Conservation (phyloP, 1,140 invertebrate species). For the Cataglyphis hispanica region DNA sequence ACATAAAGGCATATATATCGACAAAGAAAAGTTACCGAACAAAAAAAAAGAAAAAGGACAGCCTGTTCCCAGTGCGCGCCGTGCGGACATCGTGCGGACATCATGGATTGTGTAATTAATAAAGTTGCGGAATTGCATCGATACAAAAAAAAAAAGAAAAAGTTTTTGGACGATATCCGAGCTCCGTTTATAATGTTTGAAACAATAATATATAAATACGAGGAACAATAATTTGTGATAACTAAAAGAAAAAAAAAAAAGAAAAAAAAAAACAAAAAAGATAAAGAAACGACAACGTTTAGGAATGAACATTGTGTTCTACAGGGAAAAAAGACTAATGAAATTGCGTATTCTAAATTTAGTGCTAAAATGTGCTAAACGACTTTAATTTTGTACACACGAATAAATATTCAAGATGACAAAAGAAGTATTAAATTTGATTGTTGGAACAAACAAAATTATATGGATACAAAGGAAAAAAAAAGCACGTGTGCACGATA, state of each 20-base stretch:
- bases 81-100: conserved; percentile 56
- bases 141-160: conserved; percentile 61
- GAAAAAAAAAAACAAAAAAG: conserved; percentile 74
- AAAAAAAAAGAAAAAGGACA: conserved; percentile 65
- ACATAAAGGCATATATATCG: conserved; percentile 73
- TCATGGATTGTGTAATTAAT: conserved; percentile 76
- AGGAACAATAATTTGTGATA: conserved; percentile 87
- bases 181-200: conserved; percentile 74
- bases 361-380: conserved; percentile 81
- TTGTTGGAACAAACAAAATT: conserved; percentile 78
- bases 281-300: conserved; percentile 80
- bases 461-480: conserved; percentile 66
- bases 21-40: conserved; percentile 79
- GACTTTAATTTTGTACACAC: conserved; percentile 84
- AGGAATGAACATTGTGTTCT: conserved; percentile 85
- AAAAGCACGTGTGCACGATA: conserved; percentile 34
- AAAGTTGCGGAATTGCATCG: conserved; percentile 70
- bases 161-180: conserved; percentile 73
- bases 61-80: conserved; percentile 74
- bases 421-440: conserved; percentile 81
- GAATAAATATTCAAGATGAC: conserved; percentile 78
- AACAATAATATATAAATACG: conserved; percentile 81
- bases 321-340: conserved; percentile 80
- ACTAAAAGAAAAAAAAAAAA: conserved; percentile 75
- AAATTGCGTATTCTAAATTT: conserved; percentile 84